These are phyloP conservation scores for Sebastes nivosus DNA, from an alignment of 2,797 vertebrate species.

Conservation along the genomic window DNA sequence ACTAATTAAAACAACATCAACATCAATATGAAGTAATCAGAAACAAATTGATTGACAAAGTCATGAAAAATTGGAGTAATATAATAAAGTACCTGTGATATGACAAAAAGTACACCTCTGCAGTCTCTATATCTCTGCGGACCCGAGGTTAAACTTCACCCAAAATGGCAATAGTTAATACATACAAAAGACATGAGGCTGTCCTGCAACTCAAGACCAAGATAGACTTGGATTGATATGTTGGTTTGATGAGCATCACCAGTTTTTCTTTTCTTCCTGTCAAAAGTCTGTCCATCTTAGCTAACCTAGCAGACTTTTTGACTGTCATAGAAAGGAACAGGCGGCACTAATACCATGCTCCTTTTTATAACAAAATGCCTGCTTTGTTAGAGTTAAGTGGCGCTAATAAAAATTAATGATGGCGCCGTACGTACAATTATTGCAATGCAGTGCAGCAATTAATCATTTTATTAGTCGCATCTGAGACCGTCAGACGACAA, in stretches of 20 bases:
- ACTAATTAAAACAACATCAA: too few relatives aligned
- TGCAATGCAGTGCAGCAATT: neutral
- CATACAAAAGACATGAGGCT: neutral
- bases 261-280: neutral
- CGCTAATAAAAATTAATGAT: too few relatives aligned
- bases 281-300: neutral
- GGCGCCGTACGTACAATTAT: too few relatives aligned
- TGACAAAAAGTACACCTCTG: too few relatives aligned
- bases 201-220: neutral
- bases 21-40: too few relatives aligned
- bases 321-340: too few relatives aligned
- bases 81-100: too few relatives aligned
- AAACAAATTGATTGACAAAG: too few relatives aligned
- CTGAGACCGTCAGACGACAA: neutral
- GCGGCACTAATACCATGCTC: too few relatives aligned
- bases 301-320: neutral
- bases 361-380: fast-evolving
- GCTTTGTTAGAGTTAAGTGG: too few relatives aligned
- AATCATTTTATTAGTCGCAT: neutral
- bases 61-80: too few relatives aligned
- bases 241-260: neutral
- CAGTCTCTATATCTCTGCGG: too few relatives aligned
- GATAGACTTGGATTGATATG: neutral
- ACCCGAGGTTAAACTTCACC: neutral
- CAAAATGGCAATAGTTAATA: neutral